These are phyloP conservation scores for Colostygia pectinataria DNA, from an alignment of 2,888 invertebrate species.

Conservation along the genomic window DNA sequence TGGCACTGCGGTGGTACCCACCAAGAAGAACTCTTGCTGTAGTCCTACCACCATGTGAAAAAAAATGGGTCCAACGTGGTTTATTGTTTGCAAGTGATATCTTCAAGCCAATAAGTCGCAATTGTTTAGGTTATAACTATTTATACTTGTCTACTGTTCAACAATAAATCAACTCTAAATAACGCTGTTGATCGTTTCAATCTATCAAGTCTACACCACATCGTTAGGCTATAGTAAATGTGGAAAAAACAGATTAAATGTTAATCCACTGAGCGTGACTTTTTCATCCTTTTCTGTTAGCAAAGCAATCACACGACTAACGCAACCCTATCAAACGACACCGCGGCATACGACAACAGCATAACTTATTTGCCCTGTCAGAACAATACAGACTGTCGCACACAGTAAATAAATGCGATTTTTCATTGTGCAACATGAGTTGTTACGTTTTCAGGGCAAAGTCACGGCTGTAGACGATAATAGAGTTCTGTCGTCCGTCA, in stretches of 20 bases:
- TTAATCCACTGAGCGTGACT: slow-evolving; percentile 49
- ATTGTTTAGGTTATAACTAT: too few species aligned
- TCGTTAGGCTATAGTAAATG: slow-evolving; percentile 40
- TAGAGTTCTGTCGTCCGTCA: slow-evolving; percentile 43
- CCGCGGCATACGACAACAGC: slow-evolving; percentile 38
- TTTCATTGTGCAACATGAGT: slow-evolving; percentile 12
- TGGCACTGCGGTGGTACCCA: too few species aligned
- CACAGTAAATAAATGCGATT: slow-evolving; percentile 14
- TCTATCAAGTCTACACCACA: slow-evolving; percentile 28
- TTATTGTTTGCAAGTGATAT: too few species aligned
- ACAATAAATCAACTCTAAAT: slow-evolving; percentile 15
- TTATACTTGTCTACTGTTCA: neutral
- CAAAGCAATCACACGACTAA: slow-evolving; percentile 61
- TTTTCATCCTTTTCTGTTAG: slow-evolving; percentile 58
- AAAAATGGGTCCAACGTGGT: too few species aligned
- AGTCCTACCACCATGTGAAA: too few species aligned
- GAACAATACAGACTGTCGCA: slow-evolving; percentile 1
- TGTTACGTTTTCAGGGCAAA: slow-evolving; percentile 29
- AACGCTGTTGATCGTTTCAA: slow-evolving; percentile 30
- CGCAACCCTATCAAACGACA: slow-evolving; percentile 41
- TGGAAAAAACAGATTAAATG: slow-evolving; percentile 47
- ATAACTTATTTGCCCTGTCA: slow-evolving; percentile 23
- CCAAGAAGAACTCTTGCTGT: too few species aligned
- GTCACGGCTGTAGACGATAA: slow-evolving; percentile 34
- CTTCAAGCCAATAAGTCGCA: too few species aligned